Evolutionary conservation across 2,797 vertebrate species (phyloP).

Genomic region (Argentina silus): DNA sequence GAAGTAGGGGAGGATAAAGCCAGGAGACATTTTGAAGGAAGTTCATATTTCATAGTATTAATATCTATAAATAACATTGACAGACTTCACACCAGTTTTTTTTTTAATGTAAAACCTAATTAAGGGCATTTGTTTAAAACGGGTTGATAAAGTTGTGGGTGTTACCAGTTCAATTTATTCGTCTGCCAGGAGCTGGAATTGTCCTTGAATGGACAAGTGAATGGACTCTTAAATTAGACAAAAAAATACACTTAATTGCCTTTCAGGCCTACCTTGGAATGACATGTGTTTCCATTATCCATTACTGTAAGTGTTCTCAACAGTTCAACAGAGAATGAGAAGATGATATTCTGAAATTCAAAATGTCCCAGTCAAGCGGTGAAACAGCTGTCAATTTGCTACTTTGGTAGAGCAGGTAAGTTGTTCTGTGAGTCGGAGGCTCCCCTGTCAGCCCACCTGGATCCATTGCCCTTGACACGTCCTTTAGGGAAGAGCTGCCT

Average conservation of each 20-base stretch:
- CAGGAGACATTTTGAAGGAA: neutral
- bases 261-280: slow-evolving; percentile 14
- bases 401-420: slow-evolving; percentile 65
- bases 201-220: neutral
- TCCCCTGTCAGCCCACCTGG: slow-evolving; percentile 69
- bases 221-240: neutral
- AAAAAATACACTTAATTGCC: slow-evolving; percentile 5
- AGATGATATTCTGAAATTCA: slow-evolving; percentile 39
- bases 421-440: slow-evolving; percentile 44
- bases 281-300: slow-evolving; percentile 9
- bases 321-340: slow-evolving; percentile 28
- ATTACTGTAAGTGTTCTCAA: slow-evolving; percentile 45
- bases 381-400: slow-evolving; percentile 72
- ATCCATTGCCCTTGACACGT: slow-evolving; percentile 71
- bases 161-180: neutral
- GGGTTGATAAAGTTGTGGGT: neutral
- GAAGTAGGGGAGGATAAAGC: neutral
- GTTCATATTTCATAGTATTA: neutral
- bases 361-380: slow-evolving; percentile 50
- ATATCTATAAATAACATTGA: neutral
- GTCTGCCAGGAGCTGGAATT: neutral
- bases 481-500: slow-evolving; percentile 69
- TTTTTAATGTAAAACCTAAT: too few relatives aligned
- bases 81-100: too few relatives aligned
- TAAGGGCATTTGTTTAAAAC: too few relatives aligned